Evolutionary conservation across 2,797 vertebrate species (phyloP).

Genomic region (Poliocrania exsul): DNA sequence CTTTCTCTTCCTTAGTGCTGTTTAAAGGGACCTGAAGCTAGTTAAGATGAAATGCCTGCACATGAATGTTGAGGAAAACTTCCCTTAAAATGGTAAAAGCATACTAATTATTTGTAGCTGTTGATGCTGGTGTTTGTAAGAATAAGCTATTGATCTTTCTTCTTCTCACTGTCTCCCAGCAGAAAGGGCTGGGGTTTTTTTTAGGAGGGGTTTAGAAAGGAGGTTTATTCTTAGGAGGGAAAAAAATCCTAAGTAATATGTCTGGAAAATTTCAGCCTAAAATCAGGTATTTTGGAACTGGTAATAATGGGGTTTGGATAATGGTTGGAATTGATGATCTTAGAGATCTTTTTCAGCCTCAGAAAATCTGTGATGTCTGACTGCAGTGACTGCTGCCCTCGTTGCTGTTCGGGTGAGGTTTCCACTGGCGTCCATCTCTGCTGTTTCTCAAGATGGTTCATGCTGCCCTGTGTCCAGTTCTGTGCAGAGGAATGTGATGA

Average conservation of each 20-base stretch:
- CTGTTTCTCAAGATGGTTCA: background rate
- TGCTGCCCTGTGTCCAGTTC: background rate
- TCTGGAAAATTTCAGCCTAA: background rate
- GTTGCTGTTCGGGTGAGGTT: background rate
- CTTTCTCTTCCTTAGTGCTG: background rate
- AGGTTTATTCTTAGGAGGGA: background rate
- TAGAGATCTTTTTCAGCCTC: background rate
- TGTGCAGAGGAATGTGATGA: background rate
- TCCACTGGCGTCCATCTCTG: background rate
- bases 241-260: background rate
- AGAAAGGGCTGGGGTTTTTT: accelerated
- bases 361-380: background rate
- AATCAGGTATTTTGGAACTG: background rate
- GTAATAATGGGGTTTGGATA: background rate
- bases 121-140: background rate
- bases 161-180: background rate
- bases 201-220: background rate
- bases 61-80: background rate
- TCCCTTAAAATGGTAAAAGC: background rate
- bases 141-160: background rate
- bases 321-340: background rate
- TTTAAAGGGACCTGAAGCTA: background rate
- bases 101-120: background rate
- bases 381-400: background rate
- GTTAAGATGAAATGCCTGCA: background rate